Percentiles rank a stretch among this genome's conserved stretches.
phyloP scores from a whole-genome alignment of 1,140 invertebrate genomes.

The Maniola jurtina region DNA sequence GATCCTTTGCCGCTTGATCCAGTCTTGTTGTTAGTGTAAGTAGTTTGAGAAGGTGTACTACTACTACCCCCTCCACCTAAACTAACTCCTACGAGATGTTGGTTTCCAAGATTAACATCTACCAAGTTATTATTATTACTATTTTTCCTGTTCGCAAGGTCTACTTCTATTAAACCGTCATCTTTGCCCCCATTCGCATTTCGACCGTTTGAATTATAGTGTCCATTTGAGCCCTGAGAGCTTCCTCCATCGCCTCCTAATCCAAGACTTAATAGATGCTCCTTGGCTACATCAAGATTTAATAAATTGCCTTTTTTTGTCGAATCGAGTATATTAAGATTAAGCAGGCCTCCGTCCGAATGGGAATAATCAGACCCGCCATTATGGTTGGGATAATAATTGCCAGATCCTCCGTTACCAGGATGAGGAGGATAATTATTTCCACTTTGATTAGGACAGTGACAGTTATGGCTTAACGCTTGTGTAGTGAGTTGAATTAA shows the following conservation, averaged over 20 bases:
- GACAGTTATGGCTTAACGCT: constrained; percentile 16
- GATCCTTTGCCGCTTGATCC: not conserved
- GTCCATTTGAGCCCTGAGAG: not conserved
- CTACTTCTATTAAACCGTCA: constrained; percentile 17
- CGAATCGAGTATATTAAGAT: constrained; percentile 29
- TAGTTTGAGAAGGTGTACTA: constrained; percentile 13
- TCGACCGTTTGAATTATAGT: constrained; percentile 3
- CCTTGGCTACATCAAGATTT: constrained; percentile 25
- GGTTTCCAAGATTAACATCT: constrained; percentile 17
- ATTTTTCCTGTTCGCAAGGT: constrained; percentile 26
- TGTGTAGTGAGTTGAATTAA: constrained; percentile 48
- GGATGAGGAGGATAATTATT: not conserved
- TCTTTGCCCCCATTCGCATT: constrained; percentile 1
- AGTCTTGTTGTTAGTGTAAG: not conserved
- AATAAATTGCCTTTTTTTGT: constrained; percentile 31
- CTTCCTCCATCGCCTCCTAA: constrained; percentile 14
- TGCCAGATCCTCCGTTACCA: not conserved
- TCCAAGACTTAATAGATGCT: constrained; percentile 28
- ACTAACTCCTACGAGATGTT: constrained; percentile 21
- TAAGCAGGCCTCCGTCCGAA: constrained; percentile 27
- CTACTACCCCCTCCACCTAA: constrained; percentile 19
- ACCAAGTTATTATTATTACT: constrained; percentile 29
- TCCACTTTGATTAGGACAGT: constrained; percentile 11
- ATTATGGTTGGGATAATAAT: not conserved
- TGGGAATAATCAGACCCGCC: not conserved